Evolutionary conservation across 1,140 invertebrate species (phyloP).

Genomic region (Phymorhynchus buccinoides): DNA sequence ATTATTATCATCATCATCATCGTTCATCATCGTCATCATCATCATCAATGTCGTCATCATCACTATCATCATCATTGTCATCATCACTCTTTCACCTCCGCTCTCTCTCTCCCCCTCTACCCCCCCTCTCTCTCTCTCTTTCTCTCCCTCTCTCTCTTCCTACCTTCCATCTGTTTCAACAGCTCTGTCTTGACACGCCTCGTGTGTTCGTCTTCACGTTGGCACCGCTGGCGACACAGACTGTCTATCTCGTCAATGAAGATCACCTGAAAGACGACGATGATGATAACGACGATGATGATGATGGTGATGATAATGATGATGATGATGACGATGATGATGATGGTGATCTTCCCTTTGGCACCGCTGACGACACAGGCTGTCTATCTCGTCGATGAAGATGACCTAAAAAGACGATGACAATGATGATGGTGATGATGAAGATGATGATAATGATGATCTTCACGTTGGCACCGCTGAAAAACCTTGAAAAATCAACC

Average conservation of each 20-base stretch:
- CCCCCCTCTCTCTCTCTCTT: too few species aligned
- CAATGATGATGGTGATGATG: too few species aligned
- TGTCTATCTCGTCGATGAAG: conserved; percentile 79
- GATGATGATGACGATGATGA: too few species aligned
- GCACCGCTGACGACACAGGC: conserved; percentile 76
- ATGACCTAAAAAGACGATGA: conserved; percentile 66
- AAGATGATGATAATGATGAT: too few species aligned
- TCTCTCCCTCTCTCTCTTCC: too few species aligned
- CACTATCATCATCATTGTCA: conserved; percentile 37
- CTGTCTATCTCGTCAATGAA: conserved; percentile 80
- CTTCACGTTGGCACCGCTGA: too few species aligned
- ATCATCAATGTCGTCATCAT: conserved; percentile 40
- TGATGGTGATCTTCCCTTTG: conserved; percentile 65
- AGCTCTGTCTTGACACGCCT: conserved; percentile 78
- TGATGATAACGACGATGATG: background rate
- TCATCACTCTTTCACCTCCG: background rate
- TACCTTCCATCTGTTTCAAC: conserved; percentile 75
- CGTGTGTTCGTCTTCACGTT: conserved; percentile 75
- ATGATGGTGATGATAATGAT: background rate
- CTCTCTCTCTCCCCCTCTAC: background rate
- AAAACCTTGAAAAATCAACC: too few species aligned
- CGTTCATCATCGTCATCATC: conserved; percentile 25
- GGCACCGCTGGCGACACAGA: conserved; percentile 75
- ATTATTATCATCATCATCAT: background rate
- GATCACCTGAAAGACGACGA: conserved; percentile 66